These are phyloP conservation scores for Julus scanicus DNA, from an alignment of 2,888 invertebrate genomes.

Conservation along the genomic window DNA sequence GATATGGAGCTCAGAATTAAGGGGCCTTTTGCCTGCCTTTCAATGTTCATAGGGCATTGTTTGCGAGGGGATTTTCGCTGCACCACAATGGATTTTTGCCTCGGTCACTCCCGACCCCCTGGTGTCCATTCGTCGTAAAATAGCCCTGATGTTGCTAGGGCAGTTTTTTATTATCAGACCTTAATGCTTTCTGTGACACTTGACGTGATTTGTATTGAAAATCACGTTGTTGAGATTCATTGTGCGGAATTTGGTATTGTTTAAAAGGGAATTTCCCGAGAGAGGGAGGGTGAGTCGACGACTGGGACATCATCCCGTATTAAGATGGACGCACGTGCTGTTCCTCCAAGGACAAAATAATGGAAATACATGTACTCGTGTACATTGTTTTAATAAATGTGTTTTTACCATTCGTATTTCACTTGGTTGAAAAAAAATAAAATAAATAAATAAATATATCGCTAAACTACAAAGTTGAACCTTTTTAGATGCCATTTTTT, in stretches of 20 bases:
- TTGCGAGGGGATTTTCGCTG: background rate
- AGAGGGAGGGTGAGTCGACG: background rate
- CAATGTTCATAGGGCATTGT: background rate
- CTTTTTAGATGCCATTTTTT: no score
- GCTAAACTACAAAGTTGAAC: no score
- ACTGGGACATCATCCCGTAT: background rate
- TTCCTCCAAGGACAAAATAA: no score
- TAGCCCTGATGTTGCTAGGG: background rate
- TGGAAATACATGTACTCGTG: no score
- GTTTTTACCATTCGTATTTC: no score
- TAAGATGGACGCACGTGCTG: no score
- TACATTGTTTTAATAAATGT: no score
- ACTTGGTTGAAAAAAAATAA: no score
- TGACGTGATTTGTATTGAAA: conserved; percentile 44
- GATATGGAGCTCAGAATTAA: background rate
- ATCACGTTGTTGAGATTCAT: conserved; percentile 14
- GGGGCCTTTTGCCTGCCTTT: conserved; percentile 14
- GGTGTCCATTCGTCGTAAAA: conserved; percentile 13
- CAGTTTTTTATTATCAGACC: background rate
- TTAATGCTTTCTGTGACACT: conserved; percentile 24
- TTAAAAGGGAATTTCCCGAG: background rate
- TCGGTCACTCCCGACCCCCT: conserved; percentile 1
- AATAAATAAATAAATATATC: no score
- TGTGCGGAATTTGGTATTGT: conserved; percentile 22
- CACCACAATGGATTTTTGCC: background rate